Base-by-base conservation (phyloP, 1,140 invertebrate species). In the Habropoda laboriosa region DNA sequence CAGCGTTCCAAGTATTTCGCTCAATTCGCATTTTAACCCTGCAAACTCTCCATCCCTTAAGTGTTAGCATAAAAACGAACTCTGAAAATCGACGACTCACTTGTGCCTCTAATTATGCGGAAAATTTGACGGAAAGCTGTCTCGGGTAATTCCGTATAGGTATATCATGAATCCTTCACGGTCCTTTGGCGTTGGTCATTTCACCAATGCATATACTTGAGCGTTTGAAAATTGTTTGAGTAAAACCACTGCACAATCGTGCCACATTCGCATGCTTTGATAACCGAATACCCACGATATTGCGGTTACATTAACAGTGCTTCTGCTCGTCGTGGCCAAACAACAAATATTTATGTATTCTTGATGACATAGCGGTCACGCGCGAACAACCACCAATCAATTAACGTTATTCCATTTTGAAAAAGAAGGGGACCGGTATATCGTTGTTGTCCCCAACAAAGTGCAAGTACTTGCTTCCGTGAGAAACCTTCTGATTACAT, bases 171-270 rank as follows among this genome's bases (percentile, higher is more conserved):
- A n/a, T n/a, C n/a, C n/a, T n/a, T n/a, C n/a, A n/a, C n/a, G n/a
- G n/a, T n/a, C n/a, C n/a, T 89, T 88, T 87, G 70, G 38, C 32
- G 42, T 77, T 53, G 67, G 64, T 53, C 70, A 16, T 32, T 51
- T 58, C 68, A 67, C 38, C 75, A 55, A 67, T 70, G 74, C 68
- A 60, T 85, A 73, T 79, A 66, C 61, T 74, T 40, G 66, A 75
- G 79, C 85, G 88, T 88, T 88, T 85, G 83, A 87, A 89, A 89
- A 89, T 88, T 87, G 87, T 89, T 89, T 82, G 86, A 87, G 83
- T 81, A 86, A 88, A 86, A 80, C 88, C 86, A 58, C 80, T 38
- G 64, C 51, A 57, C 55, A 80, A 79, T 78, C 80, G 58, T 75
- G 83, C 71, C 60, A 70, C 67, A 83, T 86, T 81, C 78, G 60